Evolutionary conservation across 2,888 invertebrate species (phyloP).

Genomic region (Trissolcus brochymenae): DNA sequence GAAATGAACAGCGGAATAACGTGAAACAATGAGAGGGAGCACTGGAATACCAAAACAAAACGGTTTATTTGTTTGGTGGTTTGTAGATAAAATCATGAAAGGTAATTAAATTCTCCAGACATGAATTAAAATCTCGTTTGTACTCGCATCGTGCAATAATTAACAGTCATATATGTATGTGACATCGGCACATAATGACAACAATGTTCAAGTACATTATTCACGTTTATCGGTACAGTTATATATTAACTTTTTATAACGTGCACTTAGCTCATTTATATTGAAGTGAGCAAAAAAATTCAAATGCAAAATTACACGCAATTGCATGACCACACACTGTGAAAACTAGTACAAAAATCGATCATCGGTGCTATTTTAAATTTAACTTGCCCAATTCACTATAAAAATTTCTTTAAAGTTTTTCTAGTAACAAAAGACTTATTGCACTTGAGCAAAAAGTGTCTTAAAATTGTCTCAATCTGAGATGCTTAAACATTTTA

Average conservation of each 20-base stretch:
- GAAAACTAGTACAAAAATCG: no score
- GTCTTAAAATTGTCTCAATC: no score
- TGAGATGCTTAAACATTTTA: no score
- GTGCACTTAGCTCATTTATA: no score
- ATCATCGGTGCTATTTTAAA: no score
- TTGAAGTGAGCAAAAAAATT: no score
- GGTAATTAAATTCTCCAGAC: slow-evolving; percentile 62
- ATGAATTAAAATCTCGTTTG: slow-evolving; percentile 62
- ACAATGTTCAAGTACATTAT: slow-evolving; percentile 44
- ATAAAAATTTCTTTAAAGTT: no score
- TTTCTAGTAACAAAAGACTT: no score
- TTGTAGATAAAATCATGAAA: slow-evolving; percentile 63
- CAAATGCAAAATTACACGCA: no score
- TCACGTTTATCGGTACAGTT: slow-evolving; percentile 1
- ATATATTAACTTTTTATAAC: slow-evolving; percentile 1
- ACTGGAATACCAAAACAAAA: slow-evolving; percentile 65
- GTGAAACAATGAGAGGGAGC: slow-evolving; percentile 56
- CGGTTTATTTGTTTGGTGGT: slow-evolving; percentile 67
- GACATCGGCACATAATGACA: slow-evolving; percentile 26
- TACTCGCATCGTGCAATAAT: slow-evolving; percentile 53
- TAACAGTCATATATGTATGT: slow-evolving; percentile 28
- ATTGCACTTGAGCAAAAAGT: no score
- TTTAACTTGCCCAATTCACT: no score
- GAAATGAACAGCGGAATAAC: slow-evolving; percentile 56
- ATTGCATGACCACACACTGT: no score